Evolutionary conservation across 2,888 invertebrate species (phyloP).

Genomic region (Drosophila barbarae): DNA sequence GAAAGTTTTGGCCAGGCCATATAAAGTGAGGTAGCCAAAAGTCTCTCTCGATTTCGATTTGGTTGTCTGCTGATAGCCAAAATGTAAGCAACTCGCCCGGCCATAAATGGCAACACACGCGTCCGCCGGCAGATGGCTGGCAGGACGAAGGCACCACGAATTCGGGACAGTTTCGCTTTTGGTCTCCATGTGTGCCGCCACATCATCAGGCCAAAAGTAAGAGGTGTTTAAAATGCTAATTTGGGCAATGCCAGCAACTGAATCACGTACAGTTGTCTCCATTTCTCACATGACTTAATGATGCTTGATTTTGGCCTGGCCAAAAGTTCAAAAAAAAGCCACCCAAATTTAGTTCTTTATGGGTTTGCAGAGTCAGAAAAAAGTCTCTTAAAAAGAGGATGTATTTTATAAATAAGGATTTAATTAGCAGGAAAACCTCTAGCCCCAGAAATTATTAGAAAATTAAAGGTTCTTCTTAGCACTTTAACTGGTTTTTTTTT

Average conservation of each 20-base stretch:
- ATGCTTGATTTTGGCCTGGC: constrained; percentile 28
- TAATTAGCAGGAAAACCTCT: neutral
- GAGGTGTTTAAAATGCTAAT: constrained; percentile 73
- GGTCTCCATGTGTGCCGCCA: constrained; percentile 53
- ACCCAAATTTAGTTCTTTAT: neutral
- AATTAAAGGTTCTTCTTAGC: too few relatives aligned
- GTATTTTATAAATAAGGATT: neutral
- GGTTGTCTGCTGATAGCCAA: constrained; percentile 71
- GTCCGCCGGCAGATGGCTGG: constrained; percentile 44
- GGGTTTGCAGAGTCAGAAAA: neutral
- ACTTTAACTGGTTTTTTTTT: too few relatives aligned
- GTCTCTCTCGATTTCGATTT: constrained; percentile 64
- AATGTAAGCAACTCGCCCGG: constrained; percentile 44
- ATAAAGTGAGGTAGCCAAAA: constrained; percentile 65
- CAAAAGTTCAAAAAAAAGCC: constrained; percentile 10
- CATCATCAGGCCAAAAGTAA: constrained; percentile 71
- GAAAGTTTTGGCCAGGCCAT: constrained; percentile 67
- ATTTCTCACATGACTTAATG: constrained; percentile 42
- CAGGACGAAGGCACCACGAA: constrained; percentile 31
- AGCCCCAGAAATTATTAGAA: neutral
- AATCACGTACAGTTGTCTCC: constrained; percentile 49
- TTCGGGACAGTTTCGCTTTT: constrained; percentile 27
- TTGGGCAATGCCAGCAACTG: constrained; percentile 59
- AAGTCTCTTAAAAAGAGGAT: neutral
- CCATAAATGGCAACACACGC: constrained; percentile 70